phyloP scores from a whole-genome alignment of 2,888 invertebrate genomes.

The Trypoxylon attenuatum region DNA sequence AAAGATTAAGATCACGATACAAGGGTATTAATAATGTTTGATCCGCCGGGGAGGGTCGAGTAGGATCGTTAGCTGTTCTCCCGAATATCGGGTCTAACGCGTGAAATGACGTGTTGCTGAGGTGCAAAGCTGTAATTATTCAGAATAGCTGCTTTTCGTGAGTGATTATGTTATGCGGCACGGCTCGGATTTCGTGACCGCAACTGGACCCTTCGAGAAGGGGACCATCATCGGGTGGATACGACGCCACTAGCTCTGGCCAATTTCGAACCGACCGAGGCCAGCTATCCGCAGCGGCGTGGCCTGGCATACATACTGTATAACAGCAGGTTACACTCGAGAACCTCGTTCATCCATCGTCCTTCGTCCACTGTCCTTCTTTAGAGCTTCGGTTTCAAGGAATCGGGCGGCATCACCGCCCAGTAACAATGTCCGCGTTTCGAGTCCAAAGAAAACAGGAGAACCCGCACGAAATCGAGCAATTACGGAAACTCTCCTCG shows the following conservation, averaged over 20 bases:
- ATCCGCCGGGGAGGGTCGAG: neutral
- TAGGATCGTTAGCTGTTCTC: neutral
- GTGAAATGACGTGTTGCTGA: conserved; percentile 9
- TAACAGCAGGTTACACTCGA: conserved; percentile 55
- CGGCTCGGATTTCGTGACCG: conserved; percentile 46
- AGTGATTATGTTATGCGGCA: conserved; percentile 20
- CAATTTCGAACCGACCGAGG: conserved; percentile 65
- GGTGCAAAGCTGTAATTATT: conserved; percentile 43
- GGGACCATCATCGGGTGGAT: neutral
- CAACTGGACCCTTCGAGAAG: conserved; percentile 24
- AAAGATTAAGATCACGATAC: neutral
- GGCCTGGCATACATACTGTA: conserved; percentile 3
- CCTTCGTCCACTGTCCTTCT: no score
- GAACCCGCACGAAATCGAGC: neutral
- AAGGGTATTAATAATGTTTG: neutral
- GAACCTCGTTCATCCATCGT: conserved; percentile 62
- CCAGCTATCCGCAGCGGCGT: conserved; percentile 57
- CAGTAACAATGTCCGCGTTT: neutral
- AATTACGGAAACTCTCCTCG: neutral
- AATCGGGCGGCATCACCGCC: conserved; percentile 26
- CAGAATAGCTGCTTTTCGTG: conserved; percentile 26
- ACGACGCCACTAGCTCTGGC: conserved; percentile 36
- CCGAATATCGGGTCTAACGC: neutral
- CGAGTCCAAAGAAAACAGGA: neutral
- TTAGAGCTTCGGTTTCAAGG: conserved; percentile 52